These are phyloP conservation scores for Polietes domitor DNA, from an alignment of 2,888 invertebrate species.

Conservation along the genomic window DNA sequence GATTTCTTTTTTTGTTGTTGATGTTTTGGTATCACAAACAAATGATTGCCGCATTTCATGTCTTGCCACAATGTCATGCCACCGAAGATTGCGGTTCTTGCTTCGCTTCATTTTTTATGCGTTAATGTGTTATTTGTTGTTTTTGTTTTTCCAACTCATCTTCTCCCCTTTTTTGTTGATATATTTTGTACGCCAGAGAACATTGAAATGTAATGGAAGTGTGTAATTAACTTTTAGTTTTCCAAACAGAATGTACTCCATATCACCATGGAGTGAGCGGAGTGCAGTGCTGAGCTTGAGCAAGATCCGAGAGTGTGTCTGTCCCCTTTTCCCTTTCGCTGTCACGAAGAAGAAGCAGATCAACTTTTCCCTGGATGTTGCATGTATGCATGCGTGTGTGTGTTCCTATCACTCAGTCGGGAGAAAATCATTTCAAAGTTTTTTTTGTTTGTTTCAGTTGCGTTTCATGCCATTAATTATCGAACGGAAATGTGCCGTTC, in stretches of 20 bases:
- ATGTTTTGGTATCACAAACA: too few species aligned
- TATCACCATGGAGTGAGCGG: too few species aligned
- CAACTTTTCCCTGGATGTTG: background rate
- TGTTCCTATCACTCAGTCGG: background rate
- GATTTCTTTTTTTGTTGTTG: too few species aligned
- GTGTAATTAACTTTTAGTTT: constrained; percentile 25
- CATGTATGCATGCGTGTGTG: background rate
- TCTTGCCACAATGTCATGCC: constrained; percentile 25
- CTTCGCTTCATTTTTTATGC: background rate
- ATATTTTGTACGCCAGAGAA: background rate
- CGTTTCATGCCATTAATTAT: constrained; percentile 57
- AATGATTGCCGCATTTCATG: constrained; percentile 53
- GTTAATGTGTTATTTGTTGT: constrained; percentile 21
- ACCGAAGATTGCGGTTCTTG: background rate
- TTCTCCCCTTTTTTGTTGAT: background rate
- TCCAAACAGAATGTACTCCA: background rate
- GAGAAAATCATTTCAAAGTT: background rate
- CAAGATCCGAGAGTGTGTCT: background rate
- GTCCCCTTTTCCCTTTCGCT: background rate
- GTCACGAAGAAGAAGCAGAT: background rate
- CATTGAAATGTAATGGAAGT: background rate
- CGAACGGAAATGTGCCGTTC: constrained; percentile 35
- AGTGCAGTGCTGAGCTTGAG: background rate
- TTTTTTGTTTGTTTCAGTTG: constrained; percentile 37
- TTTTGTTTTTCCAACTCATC: background rate